Evolutionary conservation across 2,113 vertebrate genomes (phyloP), one percentile per base, ranked within the genome.

Genomic region (Tylochromis polylepis): DNA sequence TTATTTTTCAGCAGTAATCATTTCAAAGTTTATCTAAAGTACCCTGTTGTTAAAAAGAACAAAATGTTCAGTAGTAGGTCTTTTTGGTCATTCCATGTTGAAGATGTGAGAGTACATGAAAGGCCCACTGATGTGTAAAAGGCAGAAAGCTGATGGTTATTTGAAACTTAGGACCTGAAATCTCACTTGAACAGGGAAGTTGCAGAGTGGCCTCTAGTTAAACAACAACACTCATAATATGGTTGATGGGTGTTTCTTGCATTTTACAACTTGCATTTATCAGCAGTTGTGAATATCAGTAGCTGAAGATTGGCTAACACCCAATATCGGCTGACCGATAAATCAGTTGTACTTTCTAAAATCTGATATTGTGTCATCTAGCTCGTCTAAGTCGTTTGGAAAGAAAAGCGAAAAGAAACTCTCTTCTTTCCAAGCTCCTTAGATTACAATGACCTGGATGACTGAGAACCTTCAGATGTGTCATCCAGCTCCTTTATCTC

Each of bases 241-340:
- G 43, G n/a, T 70, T 12, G 8, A 43, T 41, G n/a, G 65, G 3
- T 16, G 38, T 2, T 27, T 70, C 65, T 70, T 24, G 12, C 8
- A 0, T 24, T 43, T 70, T 70, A 14, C 24, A 43, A 43, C 16
- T 16, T 38, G 12, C 1, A 16, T 43, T 70, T 16, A 43, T 43
- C 12, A 24, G 38, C 36, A 43, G 8, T 43, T 70, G 36, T 70
- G 36, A 70, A 6, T 70, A 41, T 43, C n/a, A 16, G 12, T 6
- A 70, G 36, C 36, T 41, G 24, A 41, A 70, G 65, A 15, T 43
- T 4, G 1, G 36, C 2, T 24, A 9, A 6, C 0, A 0, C 36
- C 12, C 12, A 70, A 11, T 38, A 43, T 43, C 22, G n/a, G 4
- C 65, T 43, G 36, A n/a, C n/a, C n/a, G n/a, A 43, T 1, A 6